phyloP scores from a whole-genome alignment of 2,797 vertebrate genomes.

The Enteromius fasciolatus region DNA sequence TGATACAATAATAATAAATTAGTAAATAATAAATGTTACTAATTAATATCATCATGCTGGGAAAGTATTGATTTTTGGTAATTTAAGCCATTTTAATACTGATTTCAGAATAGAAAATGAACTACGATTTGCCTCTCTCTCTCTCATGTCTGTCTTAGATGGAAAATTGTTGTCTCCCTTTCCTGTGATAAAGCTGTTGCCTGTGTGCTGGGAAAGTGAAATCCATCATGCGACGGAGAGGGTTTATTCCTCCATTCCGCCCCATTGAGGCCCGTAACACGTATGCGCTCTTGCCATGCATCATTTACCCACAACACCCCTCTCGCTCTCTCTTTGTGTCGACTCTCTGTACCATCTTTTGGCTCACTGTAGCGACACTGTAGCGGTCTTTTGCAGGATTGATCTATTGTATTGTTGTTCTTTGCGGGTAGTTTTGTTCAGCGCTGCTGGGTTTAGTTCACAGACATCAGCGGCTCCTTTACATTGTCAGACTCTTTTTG shows the following conservation, averaged over 20 bases:
- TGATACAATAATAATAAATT: background rate
- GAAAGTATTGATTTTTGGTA: background rate
- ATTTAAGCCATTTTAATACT: conserved; percentile 8
- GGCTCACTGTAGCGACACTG: background rate
- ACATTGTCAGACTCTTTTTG: conserved; percentile 12
- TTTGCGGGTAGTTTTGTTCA: conserved; percentile 21
- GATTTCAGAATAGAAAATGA: background rate
- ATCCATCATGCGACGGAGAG: conserved; percentile 71
- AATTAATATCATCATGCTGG: background rate
- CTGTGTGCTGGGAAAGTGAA: conserved; percentile 71
- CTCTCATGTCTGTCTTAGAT: conserved; percentile 54
- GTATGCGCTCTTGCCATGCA: conserved; percentile 69
- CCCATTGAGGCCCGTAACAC: conserved; percentile 70
- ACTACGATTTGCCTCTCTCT: conserved; percentile 53
- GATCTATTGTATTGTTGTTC: conserved; percentile 18
- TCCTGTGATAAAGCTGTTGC: conserved; percentile 79
- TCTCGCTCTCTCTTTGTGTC: conserved; percentile 39
- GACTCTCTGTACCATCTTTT: conserved; percentile 6
- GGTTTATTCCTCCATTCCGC: conserved; percentile 69
- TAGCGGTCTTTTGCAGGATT: conserved; percentile 11
- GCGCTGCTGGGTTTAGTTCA: conserved; percentile 16
- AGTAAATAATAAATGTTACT: conserved; percentile 7
- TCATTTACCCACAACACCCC: conserved; percentile 69
- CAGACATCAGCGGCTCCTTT: conserved; percentile 14
- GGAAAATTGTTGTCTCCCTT: conserved; percentile 64